Evolutionary conservation across 2,888 invertebrate genomes (phyloP).

Genomic region (Anodontia alba): DNA sequence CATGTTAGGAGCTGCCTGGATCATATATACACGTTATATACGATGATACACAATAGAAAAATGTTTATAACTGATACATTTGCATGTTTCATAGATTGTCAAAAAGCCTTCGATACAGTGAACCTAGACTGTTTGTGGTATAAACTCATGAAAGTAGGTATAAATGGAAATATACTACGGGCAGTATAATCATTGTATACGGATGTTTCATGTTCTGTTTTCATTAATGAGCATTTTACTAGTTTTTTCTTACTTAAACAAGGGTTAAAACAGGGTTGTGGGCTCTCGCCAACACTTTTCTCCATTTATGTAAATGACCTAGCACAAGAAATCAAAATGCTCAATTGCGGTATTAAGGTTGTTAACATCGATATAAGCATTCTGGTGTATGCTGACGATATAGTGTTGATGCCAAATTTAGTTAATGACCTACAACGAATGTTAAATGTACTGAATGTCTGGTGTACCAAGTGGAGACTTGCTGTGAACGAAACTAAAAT

Average conservation of each 20-base stretch:
- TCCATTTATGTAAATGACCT: conserved; percentile 36
- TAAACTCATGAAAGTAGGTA: conserved; percentile 5
- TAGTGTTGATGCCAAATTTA: conserved; percentile 15
- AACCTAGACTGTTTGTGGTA: conserved; percentile 22
- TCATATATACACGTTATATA: conserved; percentile 21
- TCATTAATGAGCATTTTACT: conserved; percentile 9
- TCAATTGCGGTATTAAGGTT: conserved; percentile 11
- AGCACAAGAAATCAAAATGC: conserved; percentile 7
- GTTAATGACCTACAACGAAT: conserved; percentile 15
- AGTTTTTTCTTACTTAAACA: conserved; percentile 4
- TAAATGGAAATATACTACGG: conserved; percentile 28
- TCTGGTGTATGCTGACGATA: conserved; percentile 39
- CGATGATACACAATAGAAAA: conserved; percentile 24
- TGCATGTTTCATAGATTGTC: conserved; percentile 25
- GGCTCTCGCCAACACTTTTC: conserved; percentile 29
- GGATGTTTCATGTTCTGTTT: neutral
- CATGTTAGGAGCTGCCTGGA: conserved; percentile 29
- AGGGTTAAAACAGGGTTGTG: conserved; percentile 44
- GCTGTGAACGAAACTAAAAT: conserved; percentile 27
- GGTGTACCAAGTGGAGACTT: conserved; percentile 28
- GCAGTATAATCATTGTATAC: conserved; percentile 33
- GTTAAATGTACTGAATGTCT: conserved; percentile 15
- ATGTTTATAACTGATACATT: conserved; percentile 16
- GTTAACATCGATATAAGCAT: conserved; percentile 4
- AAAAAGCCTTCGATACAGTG: conserved; percentile 3